Evolutionary conservation across 1,140 invertebrate genomes (phyloP).

Genomic region (Drosophila serrata): DNA sequence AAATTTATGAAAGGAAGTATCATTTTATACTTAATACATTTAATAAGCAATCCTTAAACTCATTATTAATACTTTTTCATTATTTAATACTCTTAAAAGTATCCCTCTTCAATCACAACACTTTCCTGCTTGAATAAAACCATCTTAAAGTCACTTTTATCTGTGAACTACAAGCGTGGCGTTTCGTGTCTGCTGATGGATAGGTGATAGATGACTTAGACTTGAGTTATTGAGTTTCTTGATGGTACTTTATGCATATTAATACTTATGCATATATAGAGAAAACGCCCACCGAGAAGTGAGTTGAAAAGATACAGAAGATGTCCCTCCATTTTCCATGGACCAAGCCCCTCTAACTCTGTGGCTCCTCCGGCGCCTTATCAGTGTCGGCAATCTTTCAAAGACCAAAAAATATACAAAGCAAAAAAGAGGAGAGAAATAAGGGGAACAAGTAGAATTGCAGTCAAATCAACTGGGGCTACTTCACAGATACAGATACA

Average conservation of each 20-base stretch:
- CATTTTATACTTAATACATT: not conserved
- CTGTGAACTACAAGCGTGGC: slow-evolving; percentile 15
- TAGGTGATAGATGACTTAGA: slow-evolving; percentile 24
- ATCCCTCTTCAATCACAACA: not conserved
- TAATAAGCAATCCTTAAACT: too few species aligned
- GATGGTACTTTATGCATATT: slow-evolving; percentile 18
- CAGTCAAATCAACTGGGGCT: slow-evolving; percentile 59
- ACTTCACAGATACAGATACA: slow-evolving; percentile 47
- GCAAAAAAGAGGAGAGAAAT: slow-evolving; percentile 3
- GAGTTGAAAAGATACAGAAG: slow-evolving; percentile 3
- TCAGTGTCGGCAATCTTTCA: slow-evolving; percentile 76
- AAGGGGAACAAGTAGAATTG: slow-evolving; percentile 54
- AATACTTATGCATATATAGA: not conserved
- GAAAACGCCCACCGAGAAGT: slow-evolving; percentile 52
- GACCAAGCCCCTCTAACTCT: not conserved
- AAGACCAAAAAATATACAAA: slow-evolving; percentile 40
- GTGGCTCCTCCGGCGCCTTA: slow-evolving; percentile 44
- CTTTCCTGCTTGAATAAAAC: slow-evolving; percentile 19
- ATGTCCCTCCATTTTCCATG: slow-evolving; percentile 3
- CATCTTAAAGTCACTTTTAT: slow-evolving; percentile 27
- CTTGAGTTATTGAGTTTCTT: slow-evolving; percentile 25
- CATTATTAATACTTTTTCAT: too few species aligned
- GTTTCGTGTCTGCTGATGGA: slow-evolving; percentile 28
- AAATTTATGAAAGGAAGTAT: not conserved
- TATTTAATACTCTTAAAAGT: not conserved